These are phyloP conservation scores for Champsocephalus esox DNA, from an alignment of 2,797 vertebrate genomes.

Conservation along the genomic window DNA sequence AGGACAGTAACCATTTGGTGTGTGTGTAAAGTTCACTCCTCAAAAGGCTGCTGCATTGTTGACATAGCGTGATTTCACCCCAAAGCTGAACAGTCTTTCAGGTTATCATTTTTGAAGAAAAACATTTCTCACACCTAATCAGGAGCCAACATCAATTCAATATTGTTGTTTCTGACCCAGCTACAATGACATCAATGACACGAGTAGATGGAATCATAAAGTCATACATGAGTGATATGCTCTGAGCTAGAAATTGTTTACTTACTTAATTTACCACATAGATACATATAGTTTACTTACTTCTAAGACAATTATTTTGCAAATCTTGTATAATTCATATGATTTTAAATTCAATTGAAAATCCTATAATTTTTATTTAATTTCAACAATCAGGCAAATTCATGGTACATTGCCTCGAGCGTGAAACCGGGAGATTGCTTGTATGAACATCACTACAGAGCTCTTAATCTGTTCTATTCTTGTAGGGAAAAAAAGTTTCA, in stretches of 20 bases:
- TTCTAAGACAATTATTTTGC: background rate
- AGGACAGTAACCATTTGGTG: background rate
- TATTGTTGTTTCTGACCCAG: background rate
- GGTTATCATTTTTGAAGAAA: background rate
- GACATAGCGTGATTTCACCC: background rate
- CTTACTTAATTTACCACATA: background rate
- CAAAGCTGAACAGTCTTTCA: background rate
- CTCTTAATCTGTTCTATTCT: background rate
- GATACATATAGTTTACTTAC: background rate
- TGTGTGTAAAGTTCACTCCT: background rate
- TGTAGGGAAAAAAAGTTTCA: background rate
- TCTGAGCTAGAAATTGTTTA: background rate
- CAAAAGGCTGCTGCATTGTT: background rate
- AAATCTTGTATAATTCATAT: background rate
- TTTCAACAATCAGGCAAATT: too few relatives aligned
- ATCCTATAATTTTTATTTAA: too few relatives aligned
- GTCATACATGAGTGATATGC: background rate
- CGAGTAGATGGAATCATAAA: background rate
- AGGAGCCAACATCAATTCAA: background rate
- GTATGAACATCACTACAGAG: background rate
- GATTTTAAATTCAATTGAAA: background rate
- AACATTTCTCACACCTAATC: background rate
- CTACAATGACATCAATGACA: background rate
- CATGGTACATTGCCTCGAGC: too few relatives aligned
- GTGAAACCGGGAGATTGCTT: background rate